These are phyloP conservation scores for Dysmachus trigonus DNA, from an alignment of 2,888 invertebrate species.

Conservation along the genomic window DNA sequence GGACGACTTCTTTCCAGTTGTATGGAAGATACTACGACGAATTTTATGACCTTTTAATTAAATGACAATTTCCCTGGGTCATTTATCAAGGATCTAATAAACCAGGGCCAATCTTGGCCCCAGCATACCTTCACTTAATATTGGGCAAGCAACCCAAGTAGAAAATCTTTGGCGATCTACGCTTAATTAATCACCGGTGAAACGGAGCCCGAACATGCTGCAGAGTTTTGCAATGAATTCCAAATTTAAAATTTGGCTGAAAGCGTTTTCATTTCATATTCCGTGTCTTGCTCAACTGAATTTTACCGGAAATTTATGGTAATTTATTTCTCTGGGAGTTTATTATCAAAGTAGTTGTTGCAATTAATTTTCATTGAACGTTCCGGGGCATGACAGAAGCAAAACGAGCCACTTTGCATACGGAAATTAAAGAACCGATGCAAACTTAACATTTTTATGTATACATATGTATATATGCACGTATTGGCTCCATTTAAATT, in stretches of 20 bases:
- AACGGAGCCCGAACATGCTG: not conserved
- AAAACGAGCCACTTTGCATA: not conserved
- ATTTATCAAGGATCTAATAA: slow-evolving; percentile 17
- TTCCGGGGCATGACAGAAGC: not conserved
- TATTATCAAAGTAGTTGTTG: not conserved
- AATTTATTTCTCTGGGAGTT: not conserved
- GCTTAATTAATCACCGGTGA: not conserved
- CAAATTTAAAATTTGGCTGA: not conserved
- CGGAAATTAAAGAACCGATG: not conserved
- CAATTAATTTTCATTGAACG: not conserved
- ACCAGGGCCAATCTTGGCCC: not conserved
- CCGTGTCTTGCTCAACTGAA: not conserved
- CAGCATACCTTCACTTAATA: not conserved
- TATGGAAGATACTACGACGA: not conserved
- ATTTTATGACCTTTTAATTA: slow-evolving; percentile 24
- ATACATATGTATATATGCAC: too few relatives aligned
- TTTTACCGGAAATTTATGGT: not conserved
- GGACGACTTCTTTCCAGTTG: not conserved
- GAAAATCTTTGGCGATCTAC: not conserved
- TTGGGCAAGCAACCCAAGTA: not conserved
- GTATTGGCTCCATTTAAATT: not conserved
- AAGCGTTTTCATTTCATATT: not conserved
- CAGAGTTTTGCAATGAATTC: not conserved
- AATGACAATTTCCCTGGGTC: not conserved
- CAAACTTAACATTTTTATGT: not conserved